phyloP scores from a whole-genome alignment of 2,888 invertebrate species.

The Mesorhabditis sp. region DNA sequence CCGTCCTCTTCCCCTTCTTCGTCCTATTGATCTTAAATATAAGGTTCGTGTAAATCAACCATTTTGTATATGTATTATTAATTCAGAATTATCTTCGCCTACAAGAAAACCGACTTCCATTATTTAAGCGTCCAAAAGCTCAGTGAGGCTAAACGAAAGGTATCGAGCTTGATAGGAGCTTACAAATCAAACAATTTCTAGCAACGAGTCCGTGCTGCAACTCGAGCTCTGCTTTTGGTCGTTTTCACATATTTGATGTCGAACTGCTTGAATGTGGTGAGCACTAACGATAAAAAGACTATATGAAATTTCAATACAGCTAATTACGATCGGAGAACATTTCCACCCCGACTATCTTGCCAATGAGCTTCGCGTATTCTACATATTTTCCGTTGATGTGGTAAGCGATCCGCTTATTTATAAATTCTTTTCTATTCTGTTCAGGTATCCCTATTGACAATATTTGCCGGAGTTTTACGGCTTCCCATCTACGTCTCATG shows the following conservation, averaged over 20 bases:
- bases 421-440: neutral
- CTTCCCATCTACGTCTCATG: conserved; percentile 50
- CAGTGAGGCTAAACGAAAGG: conserved; percentile 37
- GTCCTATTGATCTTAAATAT: conserved; percentile 42
- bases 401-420: conserved; percentile 18
- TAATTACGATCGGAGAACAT: conserved; percentile 53
- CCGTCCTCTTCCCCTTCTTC: conserved; percentile 49
- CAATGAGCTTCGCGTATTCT: conserved; percentile 36
- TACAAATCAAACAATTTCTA: conserved; percentile 18
- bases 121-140: conserved; percentile 32
- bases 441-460: conserved; percentile 37
- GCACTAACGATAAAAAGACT: neutral
- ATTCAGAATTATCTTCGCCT: conserved; percentile 35
- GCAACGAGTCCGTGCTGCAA: conserved; percentile 46
- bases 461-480: conserved; percentile 48
- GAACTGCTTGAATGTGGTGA: conserved; percentile 48
- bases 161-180: conserved; percentile 3
- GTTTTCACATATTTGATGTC: conserved; percentile 50
- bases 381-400: conserved; percentile 49
- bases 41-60: conserved; percentile 12
- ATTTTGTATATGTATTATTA: neutral
- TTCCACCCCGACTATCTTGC: conserved; percentile 33
- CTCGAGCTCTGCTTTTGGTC: conserved; percentile 44
- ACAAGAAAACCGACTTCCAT: conserved; percentile 32
- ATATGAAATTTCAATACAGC: conserved; percentile 8